Evolutionary conservation across 1,140 invertebrate genomes (phyloP).

Genomic region (Papilio polytes): DNA sequence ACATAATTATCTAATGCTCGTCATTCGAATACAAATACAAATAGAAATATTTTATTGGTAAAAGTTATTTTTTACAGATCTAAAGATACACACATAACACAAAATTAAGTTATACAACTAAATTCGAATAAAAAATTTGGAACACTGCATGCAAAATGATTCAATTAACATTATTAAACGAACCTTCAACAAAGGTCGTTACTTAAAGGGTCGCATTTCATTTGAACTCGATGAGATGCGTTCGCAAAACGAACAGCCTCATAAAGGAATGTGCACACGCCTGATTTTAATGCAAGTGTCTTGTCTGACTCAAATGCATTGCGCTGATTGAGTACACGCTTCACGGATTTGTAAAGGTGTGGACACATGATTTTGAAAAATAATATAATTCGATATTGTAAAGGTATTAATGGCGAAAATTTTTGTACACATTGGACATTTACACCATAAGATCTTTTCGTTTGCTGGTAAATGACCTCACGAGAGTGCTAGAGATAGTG

Average conservation of each 20-base stretch:
- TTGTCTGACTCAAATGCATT: conserved; percentile 41
- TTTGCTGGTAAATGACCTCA: too few relatives aligned
- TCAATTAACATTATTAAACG: conserved; percentile 1
- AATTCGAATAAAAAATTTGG: too few relatives aligned
- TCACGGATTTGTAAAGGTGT: conserved; percentile 32
- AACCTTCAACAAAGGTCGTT: not conserved
- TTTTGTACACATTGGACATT: too few relatives aligned
- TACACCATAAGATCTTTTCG: too few relatives aligned
- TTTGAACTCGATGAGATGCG: not conserved
- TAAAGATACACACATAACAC: too few relatives aligned
- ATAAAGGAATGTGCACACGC: conserved; percentile 22
- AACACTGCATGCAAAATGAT: not conserved
- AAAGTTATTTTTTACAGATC: too few relatives aligned
- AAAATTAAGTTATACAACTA: too few relatives aligned
- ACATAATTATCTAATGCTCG: too few relatives aligned
- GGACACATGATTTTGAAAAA: not conserved
- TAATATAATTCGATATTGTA: not conserved
- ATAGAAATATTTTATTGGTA: too few relatives aligned
- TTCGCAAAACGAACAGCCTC: not conserved
- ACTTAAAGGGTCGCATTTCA: not conserved
- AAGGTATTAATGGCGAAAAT: too few relatives aligned
- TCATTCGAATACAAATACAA: too few relatives aligned
- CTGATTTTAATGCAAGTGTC: conserved; percentile 42
- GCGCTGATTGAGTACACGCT: conserved; percentile 49
- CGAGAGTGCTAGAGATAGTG: too few relatives aligned